Evolutionary conservation across 1,140 invertebrate genomes (phyloP).

Genomic region (Zelostemma sp.): DNA sequence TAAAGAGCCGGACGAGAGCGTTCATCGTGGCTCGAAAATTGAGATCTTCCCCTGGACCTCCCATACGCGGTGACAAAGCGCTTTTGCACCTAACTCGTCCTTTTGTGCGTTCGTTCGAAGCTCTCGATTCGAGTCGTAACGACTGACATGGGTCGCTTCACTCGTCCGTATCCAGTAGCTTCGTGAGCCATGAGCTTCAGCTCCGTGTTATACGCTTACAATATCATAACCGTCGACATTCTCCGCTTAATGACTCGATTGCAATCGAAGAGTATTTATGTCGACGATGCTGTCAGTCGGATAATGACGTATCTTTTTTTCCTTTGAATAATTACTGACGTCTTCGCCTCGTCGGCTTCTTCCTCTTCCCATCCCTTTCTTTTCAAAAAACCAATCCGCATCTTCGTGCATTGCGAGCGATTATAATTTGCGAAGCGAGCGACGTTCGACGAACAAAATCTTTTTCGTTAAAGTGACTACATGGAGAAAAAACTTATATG

Average conservation of each 20-base stretch:
- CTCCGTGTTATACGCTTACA: neutral
- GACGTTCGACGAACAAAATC: too few relatives aligned
- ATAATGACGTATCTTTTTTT: conserved; percentile 6
- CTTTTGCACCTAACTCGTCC: conserved; percentile 52
- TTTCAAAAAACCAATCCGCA: neutral
- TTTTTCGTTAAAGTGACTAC: too few relatives aligned
- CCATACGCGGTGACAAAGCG: conserved; percentile 59
- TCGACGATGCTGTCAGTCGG: neutral
- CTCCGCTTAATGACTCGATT: neutral
- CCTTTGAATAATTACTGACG: neutral
- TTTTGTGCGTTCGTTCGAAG: conserved; percentile 52
- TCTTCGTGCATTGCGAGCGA: neutral
- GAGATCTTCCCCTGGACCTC: conserved; percentile 56
- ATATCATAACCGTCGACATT: neutral
- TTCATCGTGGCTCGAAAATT: conserved; percentile 17
- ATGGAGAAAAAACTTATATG: too few relatives aligned
- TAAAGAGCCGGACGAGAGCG: conserved; percentile 15
- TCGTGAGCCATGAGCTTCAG: conserved; percentile 2
- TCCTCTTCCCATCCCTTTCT: neutral
- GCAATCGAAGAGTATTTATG: neutral
- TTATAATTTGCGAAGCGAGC: too few relatives aligned
- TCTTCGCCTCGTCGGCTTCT: neutral
- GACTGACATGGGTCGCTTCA: conserved; percentile 48
- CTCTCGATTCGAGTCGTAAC: conserved; percentile 41
- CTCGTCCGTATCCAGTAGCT: conserved; percentile 40